These are phyloP conservation scores for Valencia hispanica DNA, from an alignment of 2,797 vertebrate species.

Conservation along the genomic window DNA sequence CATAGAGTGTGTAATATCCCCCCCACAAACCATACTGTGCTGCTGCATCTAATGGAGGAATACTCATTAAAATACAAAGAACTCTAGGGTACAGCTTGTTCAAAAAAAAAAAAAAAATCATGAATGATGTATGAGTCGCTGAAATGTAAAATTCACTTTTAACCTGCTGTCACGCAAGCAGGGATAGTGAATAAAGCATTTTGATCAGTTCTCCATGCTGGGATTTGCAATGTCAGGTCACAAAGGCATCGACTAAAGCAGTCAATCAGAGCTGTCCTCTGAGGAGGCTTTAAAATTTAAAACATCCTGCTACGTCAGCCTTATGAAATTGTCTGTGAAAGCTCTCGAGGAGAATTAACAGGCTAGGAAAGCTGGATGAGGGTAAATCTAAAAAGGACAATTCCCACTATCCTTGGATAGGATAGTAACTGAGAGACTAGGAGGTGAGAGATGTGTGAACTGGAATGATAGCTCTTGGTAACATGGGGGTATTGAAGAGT, in stretches of 20 bases:
- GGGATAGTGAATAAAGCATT: neutral
- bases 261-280: neutral
- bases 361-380: neutral
- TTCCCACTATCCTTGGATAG: neutral
- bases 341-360: neutral
- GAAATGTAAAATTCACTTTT: constrained; percentile 35
- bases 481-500: neutral
- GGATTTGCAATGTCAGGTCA: constrained; percentile 18
- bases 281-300: constrained; percentile 9
- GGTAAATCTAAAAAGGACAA: constrained; percentile 1
- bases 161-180: constrained; percentile 19
- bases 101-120: constrained; percentile 32
- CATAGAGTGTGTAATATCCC: constrained; percentile 17
- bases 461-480: neutral
- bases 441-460: neutral
- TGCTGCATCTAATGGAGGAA: neutral
- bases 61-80: constrained; percentile 27
- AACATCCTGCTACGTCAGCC: neutral
- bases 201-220: constrained; percentile 32
- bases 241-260: constrained; percentile 9
- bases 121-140: constrained; percentile 36
- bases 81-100: constrained; percentile 14
- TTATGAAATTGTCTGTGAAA: neutral
- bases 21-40: neutral
- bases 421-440: neutral